Percentiles rank a stretch among this genome's conserved stretches.
Conservation (phyloP, 1,140 invertebrate genomes). For the Zelostemma sp. region DNA sequence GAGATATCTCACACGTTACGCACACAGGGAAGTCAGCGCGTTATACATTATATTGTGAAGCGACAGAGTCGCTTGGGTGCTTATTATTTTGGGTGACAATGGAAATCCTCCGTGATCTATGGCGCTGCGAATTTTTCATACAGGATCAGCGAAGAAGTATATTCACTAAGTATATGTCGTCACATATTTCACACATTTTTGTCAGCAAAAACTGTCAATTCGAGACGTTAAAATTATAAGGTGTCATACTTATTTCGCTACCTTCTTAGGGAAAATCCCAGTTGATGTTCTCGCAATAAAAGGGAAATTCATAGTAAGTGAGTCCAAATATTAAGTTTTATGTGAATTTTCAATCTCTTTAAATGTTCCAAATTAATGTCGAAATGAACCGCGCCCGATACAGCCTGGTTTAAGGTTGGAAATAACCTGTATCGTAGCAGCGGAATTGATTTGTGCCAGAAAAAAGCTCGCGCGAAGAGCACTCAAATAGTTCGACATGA, state of each 20-base stretch:
- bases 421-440: neutral
- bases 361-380: neutral
- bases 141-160: conserved; percentile 4
- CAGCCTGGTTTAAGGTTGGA: neutral
- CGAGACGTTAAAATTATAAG: neutral
- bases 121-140: conserved; percentile 17
- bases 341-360: too few relatives aligned
- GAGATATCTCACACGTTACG: neutral
- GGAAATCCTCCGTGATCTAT: conserved; percentile 26
- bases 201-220: neutral
- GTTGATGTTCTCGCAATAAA: neutral
- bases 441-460: conserved; percentile 1
- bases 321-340: too few relatives aligned
- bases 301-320: neutral
- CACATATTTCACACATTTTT: neutral
- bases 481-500: neutral
- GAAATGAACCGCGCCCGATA: neutral
- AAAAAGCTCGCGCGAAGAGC: neutral
- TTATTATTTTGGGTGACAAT: conserved; percentile 35
- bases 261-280: neutral
- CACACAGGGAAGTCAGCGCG: neutral
- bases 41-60: neutral
- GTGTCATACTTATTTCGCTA: neutral
- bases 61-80: conserved; percentile 6
- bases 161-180: neutral